These are phyloP conservation scores for Erannis defoliaria DNA, from an alignment of 2,888 invertebrate species.

Conservation along the genomic window DNA sequence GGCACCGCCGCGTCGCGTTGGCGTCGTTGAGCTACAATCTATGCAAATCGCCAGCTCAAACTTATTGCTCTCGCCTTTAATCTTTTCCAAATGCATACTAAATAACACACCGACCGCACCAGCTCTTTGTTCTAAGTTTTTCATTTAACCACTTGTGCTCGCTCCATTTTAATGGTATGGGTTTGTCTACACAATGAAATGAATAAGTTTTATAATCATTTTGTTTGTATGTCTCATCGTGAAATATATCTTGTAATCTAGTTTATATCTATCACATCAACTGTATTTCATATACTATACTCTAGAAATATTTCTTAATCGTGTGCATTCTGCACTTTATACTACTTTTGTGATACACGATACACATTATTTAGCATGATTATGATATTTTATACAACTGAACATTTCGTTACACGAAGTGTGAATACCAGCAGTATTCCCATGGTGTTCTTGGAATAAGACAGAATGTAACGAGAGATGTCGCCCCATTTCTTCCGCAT, in stretches of 20 bases:
- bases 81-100: slow-evolving; percentile 86
- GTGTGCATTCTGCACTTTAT: background rate
- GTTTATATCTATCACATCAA: no score
- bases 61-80: slow-evolving; percentile 85
- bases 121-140: slow-evolving; percentile 76
- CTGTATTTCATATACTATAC: no score
- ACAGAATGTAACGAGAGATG: slow-evolving; percentile 83
- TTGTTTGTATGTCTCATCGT: no score
- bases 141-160: slow-evolving; percentile 66
- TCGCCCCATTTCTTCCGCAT: slow-evolving; percentile 81
- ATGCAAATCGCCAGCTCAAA: slow-evolving; percentile 83
- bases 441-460: slow-evolving; percentile 82
- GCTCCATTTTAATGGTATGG: slow-evolving; percentile 61
- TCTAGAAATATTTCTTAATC: no score
- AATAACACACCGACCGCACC: slow-evolving; percentile 73
- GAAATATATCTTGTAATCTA: no score
- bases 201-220: background rate
- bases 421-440: slow-evolving; percentile 59
- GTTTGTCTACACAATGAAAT: slow-evolving; percentile 42
- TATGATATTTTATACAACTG: background rate
- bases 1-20: slow-evolving; percentile 52
- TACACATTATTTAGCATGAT: background rate
- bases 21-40: slow-evolving; percentile 69
- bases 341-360: background rate
- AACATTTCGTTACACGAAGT: slow-evolving; percentile 28